Evolutionary conservation across 2,113 vertebrate species (phyloP).

Genomic region (Benthochromis sp.): DNA sequence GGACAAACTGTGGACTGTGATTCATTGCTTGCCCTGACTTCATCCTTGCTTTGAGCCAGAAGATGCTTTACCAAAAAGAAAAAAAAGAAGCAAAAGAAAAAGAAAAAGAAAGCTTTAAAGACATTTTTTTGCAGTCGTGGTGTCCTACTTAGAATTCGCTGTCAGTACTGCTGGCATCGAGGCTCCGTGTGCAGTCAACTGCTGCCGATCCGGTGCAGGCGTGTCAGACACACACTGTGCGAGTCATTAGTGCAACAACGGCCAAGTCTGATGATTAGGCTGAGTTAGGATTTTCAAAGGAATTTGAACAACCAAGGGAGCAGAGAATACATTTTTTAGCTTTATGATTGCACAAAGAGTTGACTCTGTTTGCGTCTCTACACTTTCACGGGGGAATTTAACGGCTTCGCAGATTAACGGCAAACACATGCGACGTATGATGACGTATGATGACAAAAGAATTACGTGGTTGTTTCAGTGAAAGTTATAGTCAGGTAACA

Average conservation of each 20-base stretch:
- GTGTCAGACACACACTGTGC: slow-evolving; percentile 39
- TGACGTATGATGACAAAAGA: neutral
- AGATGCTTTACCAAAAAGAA: neutral
- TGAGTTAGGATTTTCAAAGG: slow-evolving; percentile 14
- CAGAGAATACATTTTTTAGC: neutral
- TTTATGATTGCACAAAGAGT: neutral
- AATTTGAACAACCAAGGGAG: slow-evolving; percentile 5
- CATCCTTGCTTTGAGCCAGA: neutral
- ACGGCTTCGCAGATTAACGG: slow-evolving; percentile 8
- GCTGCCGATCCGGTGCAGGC: slow-evolving; percentile 17
- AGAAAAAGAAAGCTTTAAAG: neutral
- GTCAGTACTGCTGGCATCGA: slow-evolving; percentile 34
- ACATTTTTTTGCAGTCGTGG: neutral
- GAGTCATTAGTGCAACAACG: slow-evolving; percentile 42
- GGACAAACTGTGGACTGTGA: slow-evolving; percentile 42
- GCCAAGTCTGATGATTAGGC: slow-evolving; percentile 26
- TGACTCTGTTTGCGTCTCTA: neutral
- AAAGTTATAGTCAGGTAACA: neutral
- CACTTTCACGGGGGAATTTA: neutral
- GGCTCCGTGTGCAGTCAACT: slow-evolving; percentile 46
- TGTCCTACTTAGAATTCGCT: slow-evolving; percentile 52
- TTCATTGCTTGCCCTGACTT: slow-evolving; percentile 33
- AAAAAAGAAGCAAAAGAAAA: neutral
- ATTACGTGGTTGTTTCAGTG: neutral
- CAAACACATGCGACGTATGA: neutral